Evolutionary conservation across 2,113 vertebrate species (phyloP).

Genomic region (Lepus timidus): DNA sequence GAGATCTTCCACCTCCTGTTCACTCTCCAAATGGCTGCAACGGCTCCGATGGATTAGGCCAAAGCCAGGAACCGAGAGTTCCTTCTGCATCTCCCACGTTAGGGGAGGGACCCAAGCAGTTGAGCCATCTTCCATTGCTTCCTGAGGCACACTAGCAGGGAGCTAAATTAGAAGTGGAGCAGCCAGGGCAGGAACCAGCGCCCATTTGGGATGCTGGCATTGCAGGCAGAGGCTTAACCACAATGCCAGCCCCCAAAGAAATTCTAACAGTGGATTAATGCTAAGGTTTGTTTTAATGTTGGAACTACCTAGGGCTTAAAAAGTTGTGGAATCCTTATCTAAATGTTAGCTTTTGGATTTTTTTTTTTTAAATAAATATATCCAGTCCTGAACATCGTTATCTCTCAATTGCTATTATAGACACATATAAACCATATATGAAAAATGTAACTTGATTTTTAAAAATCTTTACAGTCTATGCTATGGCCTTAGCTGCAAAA

Average conservation of each 20-base stretch:
- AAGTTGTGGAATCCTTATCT: not conserved
- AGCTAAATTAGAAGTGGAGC: no score
- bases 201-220: no score
- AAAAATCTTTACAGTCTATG: not conserved
- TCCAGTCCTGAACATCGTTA: not conserved
- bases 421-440: not conserved
- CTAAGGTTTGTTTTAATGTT: not conserved
- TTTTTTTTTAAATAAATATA: slow-evolving; percentile 26
- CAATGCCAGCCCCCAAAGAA: not conserved
- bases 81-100: no score
- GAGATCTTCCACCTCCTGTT: no score
- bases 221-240: no score
- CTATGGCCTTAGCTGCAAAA: not conserved
- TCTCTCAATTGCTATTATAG: not conserved
- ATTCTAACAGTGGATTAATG: not conserved
- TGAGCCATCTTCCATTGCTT: no score
- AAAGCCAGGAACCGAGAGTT: no score
- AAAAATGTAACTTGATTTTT: not conserved
- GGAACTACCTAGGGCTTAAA: not conserved
- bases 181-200: no score
- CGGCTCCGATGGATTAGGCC: no score
- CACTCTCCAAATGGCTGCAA: no score
- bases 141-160: no score
- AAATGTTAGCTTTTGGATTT: not conserved
- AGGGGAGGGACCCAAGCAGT: no score